A percentile compares a stretch with the other conserved stretches of the same genome.
Conservation (phyloP, 1,140 invertebrate species). For the Drosophila nikananu region DNA sequence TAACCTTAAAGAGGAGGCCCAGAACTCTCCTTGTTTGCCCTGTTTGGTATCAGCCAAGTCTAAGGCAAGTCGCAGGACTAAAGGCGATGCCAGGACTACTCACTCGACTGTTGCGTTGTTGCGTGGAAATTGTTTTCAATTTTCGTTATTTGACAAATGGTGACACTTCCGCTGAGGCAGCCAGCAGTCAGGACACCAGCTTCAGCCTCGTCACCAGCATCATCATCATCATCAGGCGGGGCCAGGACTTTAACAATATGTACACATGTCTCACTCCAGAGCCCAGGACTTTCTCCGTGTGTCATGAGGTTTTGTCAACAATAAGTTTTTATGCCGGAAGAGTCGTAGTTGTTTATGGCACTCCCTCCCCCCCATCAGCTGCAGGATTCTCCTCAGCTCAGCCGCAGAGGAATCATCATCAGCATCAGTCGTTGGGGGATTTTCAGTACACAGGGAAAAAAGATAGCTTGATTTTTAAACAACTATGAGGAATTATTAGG, state of each 20-base stretch:
- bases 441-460: constrained; percentile 21
- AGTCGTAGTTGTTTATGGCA: constrained; percentile 79
- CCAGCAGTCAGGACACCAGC: constrained; percentile 26
- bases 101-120: constrained; percentile 35
- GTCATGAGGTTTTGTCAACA: constrained; percentile 81
- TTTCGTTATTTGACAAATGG: constrained; percentile 85
- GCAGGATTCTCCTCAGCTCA: constrained; percentile 37
- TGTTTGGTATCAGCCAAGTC: constrained; percentile 20
- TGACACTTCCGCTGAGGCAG: constrained; percentile 84
- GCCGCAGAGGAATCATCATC: constrained; percentile 40
- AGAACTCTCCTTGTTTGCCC: constrained; percentile 31
- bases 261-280: constrained; percentile 34
- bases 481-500: not conserved
- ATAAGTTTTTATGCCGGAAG: constrained; percentile 78
- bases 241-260: constrained; percentile 75
- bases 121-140: constrained; percentile 84
- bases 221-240: constrained; percentile 14
- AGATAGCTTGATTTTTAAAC: not conserved
- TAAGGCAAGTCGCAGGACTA: constrained; percentile 57
- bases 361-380: constrained; percentile 38
- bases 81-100: constrained; percentile 25
- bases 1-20: constrained; percentile 60
- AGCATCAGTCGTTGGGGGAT: constrained; percentile 10
- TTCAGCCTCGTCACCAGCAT: constrained; percentile 2
- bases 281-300: constrained; percentile 39